These are phyloP conservation scores for Calliphora vomitoria DNA, from an alignment of 2,888 invertebrate species.

Conservation along the genomic window DNA sequence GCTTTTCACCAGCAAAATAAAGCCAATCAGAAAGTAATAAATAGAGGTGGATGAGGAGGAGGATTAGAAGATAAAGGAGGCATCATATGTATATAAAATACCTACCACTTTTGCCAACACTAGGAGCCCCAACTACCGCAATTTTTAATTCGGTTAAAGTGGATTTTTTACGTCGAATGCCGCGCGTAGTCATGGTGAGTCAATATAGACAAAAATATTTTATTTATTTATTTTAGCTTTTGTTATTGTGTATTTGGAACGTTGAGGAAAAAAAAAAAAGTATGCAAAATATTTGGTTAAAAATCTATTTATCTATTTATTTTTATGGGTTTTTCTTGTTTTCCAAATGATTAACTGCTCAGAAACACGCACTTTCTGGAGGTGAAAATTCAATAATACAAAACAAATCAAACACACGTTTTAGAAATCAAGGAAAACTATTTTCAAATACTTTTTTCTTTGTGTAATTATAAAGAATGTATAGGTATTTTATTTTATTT, in stretches of 20 bases:
- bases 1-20: neutral
- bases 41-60: neutral
- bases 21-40: neutral
- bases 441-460: neutral
- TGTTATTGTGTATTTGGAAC: constrained; percentile 32
- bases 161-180: constrained; percentile 95
- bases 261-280: constrained; percentile 14
- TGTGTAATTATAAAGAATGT: neutral
- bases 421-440: neutral
- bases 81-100: constrained; percentile 23
- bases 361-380: constrained; percentile 20
- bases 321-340: constrained; percentile 33
- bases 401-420: constrained; percentile 5
- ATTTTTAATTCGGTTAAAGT: constrained; percentile 95
- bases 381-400: too few relatives aligned
- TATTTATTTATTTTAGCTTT: constrained; percentile 33
- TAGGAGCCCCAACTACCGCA: constrained; percentile 94
- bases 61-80: neutral
- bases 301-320: constrained; percentile 34
- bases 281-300: constrained; percentile 58
- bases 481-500: neutral
- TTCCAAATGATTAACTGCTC: constrained; percentile 16
- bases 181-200: constrained; percentile 89
- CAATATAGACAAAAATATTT: neutral
- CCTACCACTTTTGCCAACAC: constrained; percentile 97